Evolutionary conservation across 2,797 vertebrate species (phyloP).

Genomic region (Sciurus vulgaris): DNA sequence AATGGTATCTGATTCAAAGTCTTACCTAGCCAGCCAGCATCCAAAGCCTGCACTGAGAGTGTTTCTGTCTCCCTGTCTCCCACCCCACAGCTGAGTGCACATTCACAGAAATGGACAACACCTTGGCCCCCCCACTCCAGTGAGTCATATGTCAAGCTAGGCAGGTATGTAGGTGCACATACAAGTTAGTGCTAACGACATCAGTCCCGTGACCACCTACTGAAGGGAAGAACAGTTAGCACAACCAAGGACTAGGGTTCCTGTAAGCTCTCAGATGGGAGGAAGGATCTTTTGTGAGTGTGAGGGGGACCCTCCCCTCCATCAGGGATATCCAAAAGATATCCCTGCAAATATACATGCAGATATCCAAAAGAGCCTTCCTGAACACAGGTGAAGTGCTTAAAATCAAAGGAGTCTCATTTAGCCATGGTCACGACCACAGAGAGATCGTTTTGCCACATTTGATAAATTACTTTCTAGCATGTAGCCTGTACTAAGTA

Average conservation of each 20-base stretch:
- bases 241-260: neutral
- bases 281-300: neutral
- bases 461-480: neutral
- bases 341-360: too few species aligned
- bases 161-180: neutral
- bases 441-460: neutral
- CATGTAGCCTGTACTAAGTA: neutral
- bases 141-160: slow-evolving; percentile 69
- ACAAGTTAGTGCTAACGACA: slow-evolving; percentile 16
- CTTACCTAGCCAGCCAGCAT: slow-evolving; percentile 27
- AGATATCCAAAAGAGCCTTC: slow-evolving; percentile 42
- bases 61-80: neutral
- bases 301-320: neutral
- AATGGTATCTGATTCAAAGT: slow-evolving; percentile 2
- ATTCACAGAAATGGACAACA: slow-evolving; percentile 54
- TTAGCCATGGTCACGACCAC: neutral
- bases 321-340: neutral
- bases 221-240: slow-evolving; percentile 27
- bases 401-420: slow-evolving; percentile 26
- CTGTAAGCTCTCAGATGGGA: neutral
- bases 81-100: slow-evolving; percentile 3
- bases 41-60: neutral
- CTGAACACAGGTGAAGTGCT: neutral
- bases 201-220: neutral
- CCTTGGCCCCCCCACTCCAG: neutral